Percentiles rank a stretch among this genome's conserved stretches.
Conservation (phyloP, 1,140 invertebrate species). For the Drosophila arawakana region DNA sequence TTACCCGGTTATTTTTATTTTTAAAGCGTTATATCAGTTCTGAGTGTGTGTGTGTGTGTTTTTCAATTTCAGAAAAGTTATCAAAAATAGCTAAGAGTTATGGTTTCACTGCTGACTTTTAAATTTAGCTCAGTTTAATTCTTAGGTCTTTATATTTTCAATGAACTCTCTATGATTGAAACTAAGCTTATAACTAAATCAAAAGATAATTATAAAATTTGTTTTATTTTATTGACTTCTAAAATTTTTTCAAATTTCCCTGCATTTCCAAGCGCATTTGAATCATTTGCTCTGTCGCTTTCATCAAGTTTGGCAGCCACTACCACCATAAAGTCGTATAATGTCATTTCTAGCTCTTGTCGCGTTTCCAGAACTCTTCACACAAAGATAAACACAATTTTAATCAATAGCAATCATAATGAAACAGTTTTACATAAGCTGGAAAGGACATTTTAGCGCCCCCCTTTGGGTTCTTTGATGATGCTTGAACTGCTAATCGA, state of each 20-base stretch:
- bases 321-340: not conserved
- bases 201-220: no score
- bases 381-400: not conserved
- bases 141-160: no score
- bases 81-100: no score
- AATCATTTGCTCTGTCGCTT: not conserved
- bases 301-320: not conserved
- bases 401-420: constrained; percentile 5
- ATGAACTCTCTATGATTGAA: no score
- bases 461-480: not conserved
- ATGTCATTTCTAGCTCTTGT: not conserved
- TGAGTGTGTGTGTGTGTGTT: no score
- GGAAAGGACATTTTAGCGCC: not conserved
- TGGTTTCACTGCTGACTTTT: no score
- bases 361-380: not conserved
- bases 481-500: constrained; percentile 1
- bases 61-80: not conserved
- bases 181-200: no score
- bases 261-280: not conserved
- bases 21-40: not conserved
- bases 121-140: no score
- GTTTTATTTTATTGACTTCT: no score
- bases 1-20: constrained; percentile 6
- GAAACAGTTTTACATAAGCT: not conserved
- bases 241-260: no score